Evolutionary conservation across 2,797 vertebrate species (phyloP), one percentile per base, ranked within the genome.

Genomic region (Cichlasoma orientale): DNA sequence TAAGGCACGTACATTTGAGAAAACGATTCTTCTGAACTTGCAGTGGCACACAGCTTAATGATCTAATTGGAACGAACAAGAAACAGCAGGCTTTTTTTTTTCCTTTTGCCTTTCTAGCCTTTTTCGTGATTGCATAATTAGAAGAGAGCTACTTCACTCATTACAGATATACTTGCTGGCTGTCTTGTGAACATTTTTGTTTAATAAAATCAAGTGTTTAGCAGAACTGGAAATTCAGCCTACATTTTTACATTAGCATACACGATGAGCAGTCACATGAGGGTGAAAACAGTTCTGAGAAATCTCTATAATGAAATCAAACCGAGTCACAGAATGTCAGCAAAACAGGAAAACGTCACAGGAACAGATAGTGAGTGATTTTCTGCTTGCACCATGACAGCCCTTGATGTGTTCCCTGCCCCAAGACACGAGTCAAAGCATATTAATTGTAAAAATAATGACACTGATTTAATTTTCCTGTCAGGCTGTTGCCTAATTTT

Each of bases 361-460:
- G 71, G 57, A 74, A 77, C 80, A 89, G 79, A 86, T 68, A 80
- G 54, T 54, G 83, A 88, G 74, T 77, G 79, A 87, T 72, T 86
- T 90, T 63, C 56, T 61, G 74, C 72, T 58, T 54, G 63, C 59
- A 83, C 61, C 9, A 3, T 76, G 84, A 76, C 84, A 82, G 80
- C 71, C 63, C 59, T 58, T 31, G 69, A 78, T 81, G 50, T 78
- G 84, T 72, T 83, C 58, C 71, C 47, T 80, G 85, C 90, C 90
- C 79, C 75, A 71, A 90, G 86, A 90, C 73, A 83, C 56, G 55
- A 86, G 89, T 92, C 91, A 89, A 80, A 91, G 86, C 88, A 90
- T 74, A 88, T 92, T 91, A 87, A 91, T 84, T 89, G 52, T 66
- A 54, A 86, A 90, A 80, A 36, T 86, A 90, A 91, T 86, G 89